A percentile compares a stretch with the other conserved stretches of the same genome.
These are phyloP conservation scores for Trididemnum miniatum DNA, from an alignment of 23 tunicate genomes.

Conservation along the genomic window DNA sequence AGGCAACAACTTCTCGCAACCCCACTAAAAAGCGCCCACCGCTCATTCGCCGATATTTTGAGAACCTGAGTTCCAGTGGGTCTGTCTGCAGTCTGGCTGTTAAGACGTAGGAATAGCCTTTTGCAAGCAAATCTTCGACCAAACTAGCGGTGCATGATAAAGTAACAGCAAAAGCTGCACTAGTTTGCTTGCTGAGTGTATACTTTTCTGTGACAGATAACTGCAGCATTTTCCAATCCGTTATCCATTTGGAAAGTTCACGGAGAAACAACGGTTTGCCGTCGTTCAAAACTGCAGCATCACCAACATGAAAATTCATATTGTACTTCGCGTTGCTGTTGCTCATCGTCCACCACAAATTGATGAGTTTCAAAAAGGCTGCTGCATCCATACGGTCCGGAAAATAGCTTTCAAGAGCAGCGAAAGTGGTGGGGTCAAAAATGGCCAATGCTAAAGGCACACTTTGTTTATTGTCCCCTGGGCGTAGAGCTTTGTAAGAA, in stretches of 20 bases:
- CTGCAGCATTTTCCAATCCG: background rate
- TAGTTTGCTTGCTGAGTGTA: background rate
- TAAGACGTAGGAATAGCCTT: background rate
- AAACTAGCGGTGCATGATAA: background rate
- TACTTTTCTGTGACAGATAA: background rate
- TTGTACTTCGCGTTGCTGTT: background rate
- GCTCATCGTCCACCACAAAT: background rate
- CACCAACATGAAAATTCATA: background rate
- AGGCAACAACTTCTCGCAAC: too few relatives aligned
- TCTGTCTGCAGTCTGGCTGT: background rate
- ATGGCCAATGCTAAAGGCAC: background rate
- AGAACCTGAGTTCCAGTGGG: background rate
- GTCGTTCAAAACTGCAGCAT: background rate
- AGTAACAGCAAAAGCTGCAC: background rate
- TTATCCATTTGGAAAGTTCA: background rate
- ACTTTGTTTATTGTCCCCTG: conserved; percentile 5
- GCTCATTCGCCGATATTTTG: background rate
- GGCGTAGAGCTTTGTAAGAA: conserved; percentile 1
- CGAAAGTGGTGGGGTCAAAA: background rate
- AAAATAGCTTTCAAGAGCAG: background rate
- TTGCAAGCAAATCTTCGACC: background rate
- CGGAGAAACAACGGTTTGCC: background rate
- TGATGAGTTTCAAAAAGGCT: background rate
- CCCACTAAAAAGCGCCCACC: too few relatives aligned
- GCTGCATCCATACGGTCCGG: background rate